Percentiles rank a stretch among this genome's conserved stretches.
Conservation (phyloP, 2,113 vertebrate genomes). For the Leptosomus discolor region DNA sequence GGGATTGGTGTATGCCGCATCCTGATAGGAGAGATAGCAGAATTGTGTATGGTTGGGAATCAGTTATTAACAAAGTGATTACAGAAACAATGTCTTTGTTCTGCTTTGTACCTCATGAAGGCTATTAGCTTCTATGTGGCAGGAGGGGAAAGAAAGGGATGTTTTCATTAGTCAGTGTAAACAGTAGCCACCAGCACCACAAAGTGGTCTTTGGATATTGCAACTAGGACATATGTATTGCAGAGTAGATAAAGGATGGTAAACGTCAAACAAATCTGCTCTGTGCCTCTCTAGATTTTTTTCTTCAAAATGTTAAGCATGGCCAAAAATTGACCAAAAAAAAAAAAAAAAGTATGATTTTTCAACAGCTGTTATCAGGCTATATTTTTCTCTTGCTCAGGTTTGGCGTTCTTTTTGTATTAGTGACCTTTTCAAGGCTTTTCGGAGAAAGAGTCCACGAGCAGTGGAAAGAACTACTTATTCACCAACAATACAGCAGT, state of each 20-base stretch:
- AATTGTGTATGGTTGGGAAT: not conserved
- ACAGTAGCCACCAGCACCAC: not conserved
- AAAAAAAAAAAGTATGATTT: not conserved
- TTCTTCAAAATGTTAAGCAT: not conserved
- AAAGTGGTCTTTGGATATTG: not conserved
- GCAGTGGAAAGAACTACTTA: not conserved
- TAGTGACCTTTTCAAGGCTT: not conserved
- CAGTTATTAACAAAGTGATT: not conserved
- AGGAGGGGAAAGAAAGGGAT: not conserved
- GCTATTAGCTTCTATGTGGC: not conserved
- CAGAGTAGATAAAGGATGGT: not conserved
- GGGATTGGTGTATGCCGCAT: not conserved
- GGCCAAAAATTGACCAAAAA: not conserved
- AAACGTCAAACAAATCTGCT: not conserved
- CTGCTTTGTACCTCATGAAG: not conserved
- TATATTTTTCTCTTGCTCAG: not conserved
- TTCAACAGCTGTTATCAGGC: not conserved
- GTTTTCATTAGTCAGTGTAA: not conserved
- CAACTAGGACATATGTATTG: not conserved
- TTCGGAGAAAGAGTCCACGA: not conserved
- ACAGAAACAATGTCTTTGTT: constrained; percentile 1
- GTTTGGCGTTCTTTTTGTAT: not conserved
- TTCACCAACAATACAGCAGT: not conserved
- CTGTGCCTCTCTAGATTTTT: not conserved
- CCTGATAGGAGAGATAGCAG: not conserved